phyloP scores from a whole-genome alignment of 2,113 vertebrate genomes.

The Gasterosteus aculeatus region DNA sequence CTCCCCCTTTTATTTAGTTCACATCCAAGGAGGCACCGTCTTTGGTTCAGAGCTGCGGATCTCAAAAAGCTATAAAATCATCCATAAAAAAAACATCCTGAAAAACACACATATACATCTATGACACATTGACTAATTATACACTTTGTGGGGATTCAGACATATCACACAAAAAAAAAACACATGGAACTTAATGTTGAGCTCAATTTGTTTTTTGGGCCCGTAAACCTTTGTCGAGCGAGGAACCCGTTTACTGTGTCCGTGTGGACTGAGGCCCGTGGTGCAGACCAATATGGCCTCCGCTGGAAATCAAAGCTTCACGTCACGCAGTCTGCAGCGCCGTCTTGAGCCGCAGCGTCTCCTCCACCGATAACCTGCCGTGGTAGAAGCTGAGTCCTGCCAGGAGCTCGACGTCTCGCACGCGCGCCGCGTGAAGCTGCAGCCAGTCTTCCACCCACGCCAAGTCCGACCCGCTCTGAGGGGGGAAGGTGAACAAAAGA shows the following conservation, averaged over 20 bases:
- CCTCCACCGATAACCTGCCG: constrained; percentile 79
- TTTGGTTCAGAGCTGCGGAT: constrained; percentile 26
- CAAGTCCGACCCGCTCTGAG: constrained; percentile 74
- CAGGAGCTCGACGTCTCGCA: constrained; percentile 92
- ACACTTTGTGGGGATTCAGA: constrained; percentile 3
- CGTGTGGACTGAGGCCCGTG: constrained; percentile 23
- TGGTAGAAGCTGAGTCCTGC: constrained; percentile 96
- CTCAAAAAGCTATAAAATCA: constrained; percentile 11
- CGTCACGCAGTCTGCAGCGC: constrained; percentile 81
- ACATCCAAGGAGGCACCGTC: neutral
- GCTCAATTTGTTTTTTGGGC: constrained; percentile 11
- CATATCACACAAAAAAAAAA: constrained; percentile 1
- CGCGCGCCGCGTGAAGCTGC: constrained; percentile 84
- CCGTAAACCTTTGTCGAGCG: neutral
- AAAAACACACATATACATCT: constrained; percentile 11
- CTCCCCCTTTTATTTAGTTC: constrained; percentile 26
- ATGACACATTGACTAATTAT: neutral
- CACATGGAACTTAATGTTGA: constrained; percentile 31
- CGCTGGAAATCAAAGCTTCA: constrained; percentile 15
- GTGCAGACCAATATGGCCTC: constrained; percentile 34
- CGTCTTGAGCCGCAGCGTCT: constrained; percentile 92
- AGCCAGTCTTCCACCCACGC: constrained; percentile 88
- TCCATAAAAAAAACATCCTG: constrained; percentile 16
- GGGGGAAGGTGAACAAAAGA: neutral
- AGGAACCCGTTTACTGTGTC: constrained; percentile 2